phyloP scores from a whole-genome alignment of 2,888 invertebrate species.

The Scelioninae gen. 2 region DNA sequence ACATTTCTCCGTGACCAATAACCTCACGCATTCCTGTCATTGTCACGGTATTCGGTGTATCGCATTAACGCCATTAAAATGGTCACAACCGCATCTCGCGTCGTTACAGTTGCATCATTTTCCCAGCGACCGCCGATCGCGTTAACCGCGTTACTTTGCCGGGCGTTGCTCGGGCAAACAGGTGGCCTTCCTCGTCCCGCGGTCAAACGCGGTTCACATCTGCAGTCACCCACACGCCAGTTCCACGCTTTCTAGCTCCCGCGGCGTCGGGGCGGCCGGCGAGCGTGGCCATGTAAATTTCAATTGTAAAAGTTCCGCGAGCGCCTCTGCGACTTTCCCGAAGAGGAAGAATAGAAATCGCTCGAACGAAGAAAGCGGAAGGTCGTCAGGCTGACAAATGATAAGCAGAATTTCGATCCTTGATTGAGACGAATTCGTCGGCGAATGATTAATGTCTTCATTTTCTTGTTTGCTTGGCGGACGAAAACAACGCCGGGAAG shows the following conservation, averaged over 20 bases:
- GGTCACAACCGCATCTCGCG: too few species aligned
- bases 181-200: conserved; percentile 43
- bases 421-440: conserved; percentile 18
- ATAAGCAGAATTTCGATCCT: conserved; percentile 31
- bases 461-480: conserved; percentile 6
- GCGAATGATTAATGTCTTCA: conserved; percentile 29
- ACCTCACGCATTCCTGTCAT: too few species aligned
- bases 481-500: too few species aligned
- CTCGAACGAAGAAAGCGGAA: conserved; percentile 47
- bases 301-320: conserved; percentile 38
- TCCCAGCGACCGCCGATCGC: too few species aligned
- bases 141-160: conserved; percentile 13
- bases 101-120: neutral
- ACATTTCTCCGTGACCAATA: too few species aligned
- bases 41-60: too few species aligned
- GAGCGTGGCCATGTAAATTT: conserved; percentile 39
- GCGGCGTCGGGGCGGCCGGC: conserved; percentile 16
- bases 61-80: too few species aligned
- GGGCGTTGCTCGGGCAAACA: conserved; percentile 36
- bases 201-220: conserved; percentile 46
- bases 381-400: conserved; percentile 46
- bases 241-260: conserved; percentile 53
- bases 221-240: conserved; percentile 45
- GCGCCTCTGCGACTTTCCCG: conserved; percentile 44
- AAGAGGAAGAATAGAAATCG: conserved; percentile 50